Conservation (phyloP, 1,140 invertebrate genomes). For the Orchesella cincta region DNA sequence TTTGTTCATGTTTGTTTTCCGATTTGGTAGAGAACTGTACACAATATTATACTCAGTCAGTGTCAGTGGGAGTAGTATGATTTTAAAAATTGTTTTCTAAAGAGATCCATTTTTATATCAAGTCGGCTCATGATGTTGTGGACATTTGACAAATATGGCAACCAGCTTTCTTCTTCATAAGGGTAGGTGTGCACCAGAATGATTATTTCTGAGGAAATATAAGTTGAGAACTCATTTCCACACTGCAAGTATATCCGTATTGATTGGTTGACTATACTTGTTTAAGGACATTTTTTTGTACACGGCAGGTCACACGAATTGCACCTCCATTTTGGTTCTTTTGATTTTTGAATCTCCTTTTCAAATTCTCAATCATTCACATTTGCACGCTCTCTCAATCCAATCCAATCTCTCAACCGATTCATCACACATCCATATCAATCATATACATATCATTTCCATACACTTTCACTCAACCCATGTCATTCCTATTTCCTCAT, state of each 20-base stretch:
- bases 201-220: background rate
- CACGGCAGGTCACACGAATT: conserved; percentile 15
- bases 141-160: background rate
- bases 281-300: background rate
- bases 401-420: background rate
- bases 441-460: background rate
- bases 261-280: background rate
- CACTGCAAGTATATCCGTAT: background rate
- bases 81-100: too few relatives aligned
- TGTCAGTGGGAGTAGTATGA: too few relatives aligned
- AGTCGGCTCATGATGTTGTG: background rate
- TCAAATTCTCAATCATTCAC: background rate
- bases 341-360: background rate
- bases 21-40: too few relatives aligned
- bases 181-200: background rate
- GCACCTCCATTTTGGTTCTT: background rate
- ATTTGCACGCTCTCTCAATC: background rate
- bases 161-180: background rate
- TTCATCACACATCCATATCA: background rate
- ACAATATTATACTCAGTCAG: too few relatives aligned
- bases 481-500: background rate
- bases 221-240: background rate
- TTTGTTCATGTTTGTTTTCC: too few relatives aligned
- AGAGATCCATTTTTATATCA: too few relatives aligned
- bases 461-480: background rate